These are phyloP conservation scores for Camptogramma bilineatum DNA, from an alignment of 2,888 invertebrate genomes.

Conservation along the genomic window DNA sequence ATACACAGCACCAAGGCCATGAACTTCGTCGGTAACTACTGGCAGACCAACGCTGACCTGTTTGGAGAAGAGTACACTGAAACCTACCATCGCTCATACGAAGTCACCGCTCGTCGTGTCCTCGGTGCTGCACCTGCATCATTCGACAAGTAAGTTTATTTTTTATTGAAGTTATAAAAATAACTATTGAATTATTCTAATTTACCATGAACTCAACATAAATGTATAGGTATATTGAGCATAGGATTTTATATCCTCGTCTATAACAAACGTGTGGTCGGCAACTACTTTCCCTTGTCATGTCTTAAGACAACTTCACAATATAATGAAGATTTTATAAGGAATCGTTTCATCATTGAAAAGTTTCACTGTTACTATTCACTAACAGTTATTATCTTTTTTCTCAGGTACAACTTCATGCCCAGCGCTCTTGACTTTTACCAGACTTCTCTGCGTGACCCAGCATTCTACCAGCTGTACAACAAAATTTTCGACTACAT, in stretches of 20 bases:
- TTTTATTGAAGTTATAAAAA: background rate
- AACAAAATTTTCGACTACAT: conserved; percentile 86
- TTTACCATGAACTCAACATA: too few relatives aligned
- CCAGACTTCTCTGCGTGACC: conserved; percentile 89
- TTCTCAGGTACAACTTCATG: conserved; percentile 69
- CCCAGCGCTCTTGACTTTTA: conserved; percentile 87
- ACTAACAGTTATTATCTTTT: too few relatives aligned
- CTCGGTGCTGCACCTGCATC: conserved; percentile 63
- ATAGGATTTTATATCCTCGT: too few relatives aligned
- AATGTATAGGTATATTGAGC: too few relatives aligned
- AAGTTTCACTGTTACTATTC: too few relatives aligned
- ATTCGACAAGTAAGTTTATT: conserved; percentile 57
- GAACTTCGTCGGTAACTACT: conserved; percentile 83
- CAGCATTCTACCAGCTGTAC: conserved; percentile 89
- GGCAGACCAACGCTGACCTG: conserved; percentile 84
- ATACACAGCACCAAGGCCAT: conserved; percentile 73
- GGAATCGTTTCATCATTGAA: too few relatives aligned
- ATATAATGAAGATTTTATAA: too few relatives aligned
- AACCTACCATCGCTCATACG: conserved; percentile 82
- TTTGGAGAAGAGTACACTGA: conserved; percentile 61
- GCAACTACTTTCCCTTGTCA: too few relatives aligned
- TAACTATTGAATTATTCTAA: too few relatives aligned
- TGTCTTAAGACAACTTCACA: too few relatives aligned
- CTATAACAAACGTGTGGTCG: too few relatives aligned
- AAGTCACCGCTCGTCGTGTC: conserved; percentile 82